Base-by-base conservation (phyloP, 2,797 vertebrate genomes). In the Mastacembelus armatus region DNA sequence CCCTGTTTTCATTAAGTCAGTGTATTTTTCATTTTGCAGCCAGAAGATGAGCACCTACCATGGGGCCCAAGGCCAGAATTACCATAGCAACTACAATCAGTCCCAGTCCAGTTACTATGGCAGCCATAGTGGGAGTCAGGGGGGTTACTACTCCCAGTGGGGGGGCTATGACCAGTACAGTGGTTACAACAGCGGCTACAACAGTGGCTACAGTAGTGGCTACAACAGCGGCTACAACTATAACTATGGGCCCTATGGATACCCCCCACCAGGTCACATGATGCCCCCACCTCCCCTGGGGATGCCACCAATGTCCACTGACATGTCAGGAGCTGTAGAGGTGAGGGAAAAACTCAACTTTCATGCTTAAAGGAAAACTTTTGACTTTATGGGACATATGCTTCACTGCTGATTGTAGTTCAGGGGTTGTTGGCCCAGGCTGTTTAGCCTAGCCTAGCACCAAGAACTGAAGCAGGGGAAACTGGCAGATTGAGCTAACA, bases 131-230 rank as follows among this genome's bases (percentile, higher is more conserved):
- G 65, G 68, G 1, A 66, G n/a, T 40, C 88, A 88, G 52, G 84
- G 66, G 2, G 83, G 85, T 4, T 92, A 95, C 86, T 95, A 93
- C 63, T 81, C 95, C 1, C 95, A 95, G 76, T 96, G 95, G 95
- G 93, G 95, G 49, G 90, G 88, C 29, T 97, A 97, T 0, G 96
- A 96, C 85, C 95, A 95, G 85, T 96, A 96, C 71, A 69, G 80
- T 10, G 82, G 86, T 59, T 95, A 94, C 57, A 92, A 87, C 83
- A 92, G 77, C 0, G 90, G 89, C 21, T 95, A 92, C 10, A 78
- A 75, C 64, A 80, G 44, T 0, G 72, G 78, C 14, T 92, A 92
- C 0, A 82, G 94, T 69, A 82, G 47, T 0, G 64, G 78, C 18
- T 91, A 91, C 47, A 78, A 93, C 83, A 87, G 49, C n/a, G 79